phyloP scores from a whole-genome alignment of 2,888 invertebrate species.

The Lasioglossum marginatum region DNA sequence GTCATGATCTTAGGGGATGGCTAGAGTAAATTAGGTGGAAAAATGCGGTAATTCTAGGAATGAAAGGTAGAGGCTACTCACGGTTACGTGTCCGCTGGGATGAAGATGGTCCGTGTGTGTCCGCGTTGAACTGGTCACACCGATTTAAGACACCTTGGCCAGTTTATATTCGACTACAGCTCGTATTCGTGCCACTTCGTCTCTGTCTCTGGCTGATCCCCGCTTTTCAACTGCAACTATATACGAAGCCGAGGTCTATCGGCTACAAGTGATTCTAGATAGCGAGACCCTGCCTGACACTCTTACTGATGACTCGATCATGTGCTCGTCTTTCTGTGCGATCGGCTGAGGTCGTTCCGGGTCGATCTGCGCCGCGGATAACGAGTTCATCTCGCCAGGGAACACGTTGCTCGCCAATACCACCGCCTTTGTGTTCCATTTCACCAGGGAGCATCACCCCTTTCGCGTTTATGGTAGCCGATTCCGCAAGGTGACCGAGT shows the following conservation, averaged over 20 bases:
- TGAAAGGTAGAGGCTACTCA: slow-evolving; percentile 32
- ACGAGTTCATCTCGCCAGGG: slow-evolving; percentile 46
- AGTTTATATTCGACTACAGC: slow-evolving; percentile 58
- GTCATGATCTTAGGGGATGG: not conserved
- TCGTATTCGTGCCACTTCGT: slow-evolving; percentile 52
- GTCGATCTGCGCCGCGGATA: slow-evolving; percentile 57
- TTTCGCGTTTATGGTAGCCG: not conserved
- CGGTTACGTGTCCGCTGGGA: slow-evolving; percentile 11
- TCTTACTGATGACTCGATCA: slow-evolving; percentile 45
- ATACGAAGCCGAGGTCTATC: slow-evolving; percentile 60
- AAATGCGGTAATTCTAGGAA: not conserved
- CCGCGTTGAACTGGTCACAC: slow-evolving; percentile 14
- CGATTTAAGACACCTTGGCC: slow-evolving; percentile 30
- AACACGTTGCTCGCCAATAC: not conserved
- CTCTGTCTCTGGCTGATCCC: slow-evolving; percentile 56
- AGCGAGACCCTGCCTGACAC: slow-evolving; percentile 47
- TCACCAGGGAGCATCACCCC: not conserved
- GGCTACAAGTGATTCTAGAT: slow-evolving; percentile 58
- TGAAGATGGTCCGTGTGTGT: not conserved
- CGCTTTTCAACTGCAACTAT: slow-evolving; percentile 62
- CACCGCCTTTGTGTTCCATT: not conserved
- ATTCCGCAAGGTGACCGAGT: slow-evolving; percentile 7
- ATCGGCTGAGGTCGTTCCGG: slow-evolving; percentile 60
- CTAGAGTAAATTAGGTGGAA: not conserved
- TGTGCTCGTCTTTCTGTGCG: slow-evolving; percentile 33